Evolutionary conservation across 2,113 vertebrate genomes (phyloP).

Genomic region (Xyliphius kryptos): DNA sequence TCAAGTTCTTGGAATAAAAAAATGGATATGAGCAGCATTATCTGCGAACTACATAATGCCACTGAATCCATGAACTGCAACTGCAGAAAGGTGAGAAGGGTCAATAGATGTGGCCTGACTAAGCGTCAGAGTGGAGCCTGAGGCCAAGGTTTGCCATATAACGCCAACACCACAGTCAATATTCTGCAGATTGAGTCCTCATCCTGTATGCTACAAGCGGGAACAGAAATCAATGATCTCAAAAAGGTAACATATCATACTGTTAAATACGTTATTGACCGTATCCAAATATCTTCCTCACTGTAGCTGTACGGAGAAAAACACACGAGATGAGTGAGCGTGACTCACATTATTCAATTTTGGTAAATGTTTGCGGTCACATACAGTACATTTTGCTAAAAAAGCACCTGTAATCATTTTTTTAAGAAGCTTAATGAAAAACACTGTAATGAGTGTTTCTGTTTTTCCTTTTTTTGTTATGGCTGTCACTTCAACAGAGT

Average conservation of each 20-base stretch:
- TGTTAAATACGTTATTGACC: conserved; percentile 71
- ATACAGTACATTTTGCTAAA: too few relatives aligned
- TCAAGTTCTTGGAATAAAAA: too few relatives aligned
- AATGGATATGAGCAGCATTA: too few relatives aligned
- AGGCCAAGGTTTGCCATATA: conserved; percentile 58
- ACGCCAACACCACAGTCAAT: conserved; percentile 68
- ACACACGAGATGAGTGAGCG: too few relatives aligned
- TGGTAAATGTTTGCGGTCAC: too few relatives aligned
- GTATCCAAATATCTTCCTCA: too few relatives aligned
- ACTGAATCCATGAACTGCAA: conserved; percentile 16
- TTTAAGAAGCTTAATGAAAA: too few relatives aligned
- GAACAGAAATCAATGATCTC: conserved; percentile 66
- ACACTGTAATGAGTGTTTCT: too few relatives aligned
- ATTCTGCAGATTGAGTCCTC: conserved; percentile 63
- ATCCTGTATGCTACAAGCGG: conserved; percentile 54
- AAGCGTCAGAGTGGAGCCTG: conserved; percentile 62
- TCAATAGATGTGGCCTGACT: conserved; percentile 61
- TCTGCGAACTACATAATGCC: too few relatives aligned
- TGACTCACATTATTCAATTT: too few relatives aligned
- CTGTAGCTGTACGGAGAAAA: too few relatives aligned
- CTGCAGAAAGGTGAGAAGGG: conserved; percentile 60
- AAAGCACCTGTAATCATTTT: too few relatives aligned
- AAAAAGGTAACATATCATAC: conserved; percentile 74
- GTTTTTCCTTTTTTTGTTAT: conserved; percentile 30
- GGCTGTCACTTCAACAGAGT: conserved; percentile 47